Conservation (phyloP, 2,888 invertebrate species). For the Watsonalla binaria region DNA sequence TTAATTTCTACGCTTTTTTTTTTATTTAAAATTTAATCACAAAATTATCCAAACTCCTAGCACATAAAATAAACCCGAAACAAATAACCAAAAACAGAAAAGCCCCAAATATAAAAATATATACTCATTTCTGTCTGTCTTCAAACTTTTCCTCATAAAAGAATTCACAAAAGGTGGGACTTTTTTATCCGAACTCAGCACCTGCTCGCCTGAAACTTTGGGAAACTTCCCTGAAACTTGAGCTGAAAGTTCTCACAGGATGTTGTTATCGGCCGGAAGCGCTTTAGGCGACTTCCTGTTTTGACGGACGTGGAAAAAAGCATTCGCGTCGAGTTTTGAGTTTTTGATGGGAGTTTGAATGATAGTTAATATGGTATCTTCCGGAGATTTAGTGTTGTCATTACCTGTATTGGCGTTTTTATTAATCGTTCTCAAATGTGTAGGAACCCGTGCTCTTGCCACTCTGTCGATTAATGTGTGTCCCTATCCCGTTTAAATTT, state of each 20-base stretch:
- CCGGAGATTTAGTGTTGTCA: not conserved
- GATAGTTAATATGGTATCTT: not conserved
- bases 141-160: slow-evolving; percentile 47
- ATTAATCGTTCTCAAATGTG: too few relatives aligned
- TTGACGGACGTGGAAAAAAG: slow-evolving; percentile 64
- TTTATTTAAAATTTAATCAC: too few relatives aligned
- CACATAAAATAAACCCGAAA: not conserved
- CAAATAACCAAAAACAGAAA: slow-evolving; percentile 3
- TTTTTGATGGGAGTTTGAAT: slow-evolving; percentile 1
- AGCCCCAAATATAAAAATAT: slow-evolving; percentile 12
- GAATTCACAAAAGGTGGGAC: slow-evolving; percentile 55
- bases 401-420: too few relatives aligned
- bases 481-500: too few relatives aligned
- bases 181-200: slow-evolving; percentile 71
- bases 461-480: too few relatives aligned
- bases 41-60: too few relatives aligned
- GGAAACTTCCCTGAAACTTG: slow-evolving; percentile 46
- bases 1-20: too few relatives aligned
- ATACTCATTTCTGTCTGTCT: slow-evolving; percentile 29
- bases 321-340: slow-evolving; percentile 19
- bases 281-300: slow-evolving; percentile 76
- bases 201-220: slow-evolving; percentile 54
- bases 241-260: slow-evolving; percentile 59
- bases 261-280: slow-evolving; percentile 78
- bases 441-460: too few relatives aligned